Base-by-base conservation (phyloP, 1,140 invertebrate species). In the Gryllus bimaculatus region DNA sequence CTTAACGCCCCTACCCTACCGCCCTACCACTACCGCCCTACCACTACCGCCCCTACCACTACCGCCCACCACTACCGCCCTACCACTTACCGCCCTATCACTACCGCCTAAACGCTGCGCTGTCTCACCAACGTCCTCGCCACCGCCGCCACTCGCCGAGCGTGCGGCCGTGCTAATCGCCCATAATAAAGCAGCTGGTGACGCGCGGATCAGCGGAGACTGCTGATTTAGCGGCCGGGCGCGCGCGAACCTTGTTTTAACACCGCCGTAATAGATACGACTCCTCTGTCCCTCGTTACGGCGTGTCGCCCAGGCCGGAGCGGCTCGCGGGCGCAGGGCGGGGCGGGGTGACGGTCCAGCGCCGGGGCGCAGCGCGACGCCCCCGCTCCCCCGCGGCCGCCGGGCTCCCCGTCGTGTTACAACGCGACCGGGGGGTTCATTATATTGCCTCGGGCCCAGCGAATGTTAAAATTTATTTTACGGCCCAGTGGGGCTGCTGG, bases 391-490 rank as follows among this genome's bases (percentile, higher is more conserved):
- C 54, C 7, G 10, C 10, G 54, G 1, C 10, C 54, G 2, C 54
- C 10, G 54, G 54, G 54, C 7, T 66, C 54, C 54, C 54, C 54
- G 54, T 13, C 54, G 10, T 66, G 54, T 66, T 66, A 66, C 54
- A 66, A 18, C 54, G 10, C 18, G 10, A 7, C 54, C 18, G 54
- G 18, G 54, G 7, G 54, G 54, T 66, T 66, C 54, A 66, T 66
- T 66, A 66, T 66, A 66, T 13, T 66, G 54, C 54, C 54, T 10
- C 10, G 18, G 54, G 10, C 54, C 54, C 10, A 66, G 54, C 54
- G 54, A 66, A 66, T 66, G 54, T 66, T 66, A 66, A 66, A 66
- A 66, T 66, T 66, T 66, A 66, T 66, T 66, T 66, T 66, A 66
- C 7, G 54, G 18, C 54, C 54, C 54, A 13, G 54, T 18, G 54